These are phyloP conservation scores for Cordilura impudica DNA, from an alignment of 2,888 invertebrate species.

Conservation along the genomic window DNA sequence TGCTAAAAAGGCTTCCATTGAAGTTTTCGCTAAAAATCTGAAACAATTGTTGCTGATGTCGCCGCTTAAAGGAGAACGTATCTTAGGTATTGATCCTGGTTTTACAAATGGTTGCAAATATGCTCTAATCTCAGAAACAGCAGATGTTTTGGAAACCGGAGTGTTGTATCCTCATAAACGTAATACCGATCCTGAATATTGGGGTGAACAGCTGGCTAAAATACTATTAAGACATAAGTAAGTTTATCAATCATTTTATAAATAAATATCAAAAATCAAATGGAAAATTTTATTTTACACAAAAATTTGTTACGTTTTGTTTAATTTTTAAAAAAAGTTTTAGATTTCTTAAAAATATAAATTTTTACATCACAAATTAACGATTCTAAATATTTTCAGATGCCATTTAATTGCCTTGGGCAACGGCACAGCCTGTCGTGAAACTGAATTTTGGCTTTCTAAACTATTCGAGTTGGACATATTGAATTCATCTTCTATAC, in stretches of 20 bases:
- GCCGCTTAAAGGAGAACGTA: conserved; percentile 87
- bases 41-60: conserved; percentile 89
- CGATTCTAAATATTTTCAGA: too few species aligned
- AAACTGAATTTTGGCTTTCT: conserved; percentile 88
- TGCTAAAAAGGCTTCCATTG: conserved; percentile 90
- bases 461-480: conserved; percentile 80
- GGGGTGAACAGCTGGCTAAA: conserved; percentile 74
- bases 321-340: background rate
- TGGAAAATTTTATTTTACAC: background rate
- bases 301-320: background rate
- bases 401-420: conserved; percentile 92
- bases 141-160: conserved; percentile 83
- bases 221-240: conserved; percentile 82
- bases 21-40: conserved; percentile 90
- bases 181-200: conserved; percentile 71
- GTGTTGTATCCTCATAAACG: conserved; percentile 84
- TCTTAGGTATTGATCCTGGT: conserved; percentile 94
- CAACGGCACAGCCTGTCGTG: conserved; percentile 93
- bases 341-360: too few species aligned
- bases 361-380: too few species aligned
- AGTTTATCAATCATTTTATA: conserved; percentile 51
- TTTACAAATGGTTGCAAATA: conserved; percentile 93
- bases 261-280: background rate
- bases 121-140: conserved; percentile 87
- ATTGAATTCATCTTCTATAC: conserved; percentile 80